Conservation (phyloP, 37 sponge, comb jelly and placozoan genomes). For the Dysidea cf. avara region DNA sequence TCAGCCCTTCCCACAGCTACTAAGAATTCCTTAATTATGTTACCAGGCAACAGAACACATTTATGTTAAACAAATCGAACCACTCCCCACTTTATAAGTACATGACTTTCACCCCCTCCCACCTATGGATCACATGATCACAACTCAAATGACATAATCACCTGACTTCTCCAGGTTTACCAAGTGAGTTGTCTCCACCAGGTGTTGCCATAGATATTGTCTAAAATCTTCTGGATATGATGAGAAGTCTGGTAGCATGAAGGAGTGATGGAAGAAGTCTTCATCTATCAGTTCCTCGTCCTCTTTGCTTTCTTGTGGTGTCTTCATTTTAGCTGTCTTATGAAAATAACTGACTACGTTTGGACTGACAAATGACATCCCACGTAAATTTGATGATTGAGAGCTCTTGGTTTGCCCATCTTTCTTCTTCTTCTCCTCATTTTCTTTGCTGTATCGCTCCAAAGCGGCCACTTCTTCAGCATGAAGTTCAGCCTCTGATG, state of each 20-base stretch:
- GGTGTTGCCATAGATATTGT: slow-evolving; percentile 54
- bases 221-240: slow-evolving; percentile 26
- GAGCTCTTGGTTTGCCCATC: background rate
- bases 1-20: background rate
- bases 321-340: background rate
- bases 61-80: background rate
- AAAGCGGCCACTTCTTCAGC: background rate
- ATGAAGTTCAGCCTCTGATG: slow-evolving; percentile 12
- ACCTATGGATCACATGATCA: background rate
- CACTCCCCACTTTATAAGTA: background rate
- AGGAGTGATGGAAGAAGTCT: slow-evolving; percentile 76
- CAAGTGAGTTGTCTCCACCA: slow-evolving; percentile 62
- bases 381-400: background rate
- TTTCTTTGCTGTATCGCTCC: slow-evolving; percentile 12
- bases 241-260: slow-evolving; percentile 71
- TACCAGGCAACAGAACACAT: background rate
- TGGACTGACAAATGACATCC: slow-evolving; percentile 2
- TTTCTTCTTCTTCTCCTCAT: background rate
- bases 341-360: background rate
- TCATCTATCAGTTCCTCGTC: slow-evolving; percentile 50
- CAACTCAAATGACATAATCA: background rate
- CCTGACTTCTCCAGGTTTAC: slow-evolving; percentile 69
- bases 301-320: background rate
- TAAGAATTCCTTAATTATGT: too few relatives aligned
- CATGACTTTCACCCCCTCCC: background rate